phyloP scores from a whole-genome alignment of 1,140 invertebrate genomes.

The Chionoecetes opilio region DNA sequence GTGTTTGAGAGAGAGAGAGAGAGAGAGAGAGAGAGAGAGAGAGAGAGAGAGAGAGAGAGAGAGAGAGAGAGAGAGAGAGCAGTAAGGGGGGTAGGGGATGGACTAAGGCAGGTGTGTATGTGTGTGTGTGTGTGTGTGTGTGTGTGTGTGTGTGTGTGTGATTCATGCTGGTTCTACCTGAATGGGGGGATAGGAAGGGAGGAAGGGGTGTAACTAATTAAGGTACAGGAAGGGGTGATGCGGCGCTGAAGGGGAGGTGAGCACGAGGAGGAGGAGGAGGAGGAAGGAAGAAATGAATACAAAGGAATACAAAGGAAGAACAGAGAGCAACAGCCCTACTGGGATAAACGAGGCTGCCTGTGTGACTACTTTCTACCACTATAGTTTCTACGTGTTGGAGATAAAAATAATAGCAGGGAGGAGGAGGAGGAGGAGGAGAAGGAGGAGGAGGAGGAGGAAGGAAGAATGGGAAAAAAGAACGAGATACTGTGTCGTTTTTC shows the following conservation, averaged over 20 bases:
- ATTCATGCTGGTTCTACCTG: background rate
- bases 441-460: background rate
- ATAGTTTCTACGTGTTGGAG: background rate
- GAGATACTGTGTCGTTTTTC: too few relatives aligned
- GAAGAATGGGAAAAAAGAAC: background rate
- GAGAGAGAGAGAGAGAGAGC: slow-evolving; percentile 3
- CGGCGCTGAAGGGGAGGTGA: background rate
- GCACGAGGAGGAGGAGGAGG: background rate
- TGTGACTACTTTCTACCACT: too few relatives aligned
- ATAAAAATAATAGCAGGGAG: too few relatives aligned
- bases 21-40: slow-evolving; percentile 27
- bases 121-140: too few relatives aligned
- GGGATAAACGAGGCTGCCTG: too few relatives aligned
- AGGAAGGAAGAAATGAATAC: background rate
- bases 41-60: slow-evolving; percentile 27
- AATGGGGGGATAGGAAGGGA: background rate
- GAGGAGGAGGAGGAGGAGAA: too few relatives aligned
- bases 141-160: background rate
- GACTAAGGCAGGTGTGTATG: background rate
- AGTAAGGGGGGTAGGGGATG: background rate
- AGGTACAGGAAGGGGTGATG: background rate
- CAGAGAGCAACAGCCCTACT: background rate
- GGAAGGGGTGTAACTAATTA: background rate
- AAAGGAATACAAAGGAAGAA: background rate
- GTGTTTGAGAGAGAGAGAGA: slow-evolving; percentile 6